Base-by-base conservation (phyloP, 1,140 invertebrate species). In the Eubasilissa regina region DNA sequence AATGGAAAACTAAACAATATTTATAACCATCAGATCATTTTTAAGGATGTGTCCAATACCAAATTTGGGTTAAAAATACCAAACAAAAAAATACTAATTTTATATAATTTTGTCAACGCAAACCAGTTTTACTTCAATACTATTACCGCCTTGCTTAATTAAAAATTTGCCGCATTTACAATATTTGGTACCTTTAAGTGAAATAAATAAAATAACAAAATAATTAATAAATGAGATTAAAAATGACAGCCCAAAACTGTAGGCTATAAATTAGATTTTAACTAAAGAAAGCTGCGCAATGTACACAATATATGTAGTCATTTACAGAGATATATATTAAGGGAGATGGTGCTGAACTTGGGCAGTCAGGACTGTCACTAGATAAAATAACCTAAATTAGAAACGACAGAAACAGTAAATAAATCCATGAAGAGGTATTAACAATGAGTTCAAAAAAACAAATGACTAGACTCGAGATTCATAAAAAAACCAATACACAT, bases 401-500 rank as follows among this genome's bases (percentile, higher is more conserved):
- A 66, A 43, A 25, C n/a, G n/a, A 55, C 10, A n/a, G 19, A 17
- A 58, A 58, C 17, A 19, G 17, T 35, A 17, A 58, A 74, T 43
- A 74, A 4, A 72, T 72, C 51, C 17, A 19, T 25, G 21, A 48
- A 72, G 45, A 72, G 25, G 35, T 74, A 74, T 56, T 58, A 74
- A 74, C 55, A 74, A 74, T 58, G 53, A 53, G 35, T 15, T 15
- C 47, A 62, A 75, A 43, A 75, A 73, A 75, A 62, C 58, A 62
- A n/a, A 75, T 75, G 74, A 75, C 74, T 75, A 75, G 74, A 75
- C 56, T 47, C 55, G 74, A 75, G 74, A 75, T 75, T 75, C 74
- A 53, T 70, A 19, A 43, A 43, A 47, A 47, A 75, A 75, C 10
- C 13, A 60, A 75, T 75, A 75, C 25, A 35, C 25, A 35, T 35